Evolutionary conservation across 2,888 invertebrate species (phyloP).

Genomic region (Sycophila texana): DNA sequence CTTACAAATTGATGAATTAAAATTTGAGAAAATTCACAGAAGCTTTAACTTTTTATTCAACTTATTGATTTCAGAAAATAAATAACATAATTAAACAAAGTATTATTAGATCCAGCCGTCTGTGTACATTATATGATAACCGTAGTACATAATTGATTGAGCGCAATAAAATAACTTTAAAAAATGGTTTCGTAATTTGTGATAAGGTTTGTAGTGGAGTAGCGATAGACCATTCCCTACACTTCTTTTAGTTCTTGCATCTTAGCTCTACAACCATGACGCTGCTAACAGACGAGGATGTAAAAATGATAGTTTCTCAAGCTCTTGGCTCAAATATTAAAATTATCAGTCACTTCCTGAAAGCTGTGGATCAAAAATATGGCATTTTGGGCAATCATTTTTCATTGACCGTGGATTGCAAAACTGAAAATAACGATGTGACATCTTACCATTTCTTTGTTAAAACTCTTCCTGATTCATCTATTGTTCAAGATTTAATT

Average conservation of each 20-base stretch:
- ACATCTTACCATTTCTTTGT: constrained; percentile 26
- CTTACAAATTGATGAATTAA: no score
- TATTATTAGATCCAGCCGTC: no score
- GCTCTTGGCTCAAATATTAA: constrained; percentile 52
- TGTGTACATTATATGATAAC: no score
- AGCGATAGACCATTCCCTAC: no score
- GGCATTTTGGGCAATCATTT: constrained; percentile 68
- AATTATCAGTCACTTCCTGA: constrained; percentile 60
- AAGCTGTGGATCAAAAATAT: constrained; percentile 64
- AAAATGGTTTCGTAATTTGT: neutral
- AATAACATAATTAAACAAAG: no score
- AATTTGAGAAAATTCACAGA: no score
- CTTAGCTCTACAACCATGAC: neutral
- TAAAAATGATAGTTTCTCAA: constrained; percentile 55
- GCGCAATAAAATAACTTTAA: no score
- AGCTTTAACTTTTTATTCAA: no score
- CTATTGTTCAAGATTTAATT: neutral
- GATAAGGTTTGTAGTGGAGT: neutral
- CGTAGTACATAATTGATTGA: no score
- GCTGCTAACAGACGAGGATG: constrained; percentile 55
- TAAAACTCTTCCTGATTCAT: constrained; percentile 28
- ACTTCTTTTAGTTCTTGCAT: neutral
- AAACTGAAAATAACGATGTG: constrained; percentile 2
- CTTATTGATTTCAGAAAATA: no score
- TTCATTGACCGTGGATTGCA: constrained; percentile 59